Percentiles rank a stretch among this genome's conserved stretches.
Evolutionary conservation across 2,888 invertebrate genomes (phyloP).

Genomic region (Penaeus monodon): DNA sequence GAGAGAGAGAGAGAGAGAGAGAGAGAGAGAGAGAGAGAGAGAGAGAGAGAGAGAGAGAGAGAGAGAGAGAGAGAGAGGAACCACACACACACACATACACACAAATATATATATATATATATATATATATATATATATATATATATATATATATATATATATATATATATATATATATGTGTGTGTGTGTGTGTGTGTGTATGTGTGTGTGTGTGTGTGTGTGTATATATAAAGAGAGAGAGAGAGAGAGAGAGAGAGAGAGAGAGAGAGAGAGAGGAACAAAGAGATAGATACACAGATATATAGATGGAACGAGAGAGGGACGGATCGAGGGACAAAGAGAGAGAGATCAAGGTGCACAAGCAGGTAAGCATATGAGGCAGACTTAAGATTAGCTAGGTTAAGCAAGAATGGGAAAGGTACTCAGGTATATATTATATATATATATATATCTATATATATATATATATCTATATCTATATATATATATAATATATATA

Average conservation of each 20-base stretch:
- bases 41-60: not conserved
- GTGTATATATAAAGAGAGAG: not conserved
- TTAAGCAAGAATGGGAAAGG: too few relatives aligned
- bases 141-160: not conserved
- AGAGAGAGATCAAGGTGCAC: too few relatives aligned
- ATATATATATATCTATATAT: too few relatives aligned
- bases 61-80: not conserved
- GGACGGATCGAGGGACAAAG: too few relatives aligned
- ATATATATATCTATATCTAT: not conserved
- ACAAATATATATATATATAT: not conserved
- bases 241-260: conserved; percentile 4
- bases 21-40: conserved; percentile 27
- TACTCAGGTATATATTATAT: too few relatives aligned
- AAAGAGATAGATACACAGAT: not conserved
- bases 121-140: conserved; percentile 10
- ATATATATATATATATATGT: not conserved
- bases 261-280: conserved; percentile 18
- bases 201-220: not conserved
- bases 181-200: too few relatives aligned
- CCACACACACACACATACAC: not conserved
- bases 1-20: conserved; percentile 27
- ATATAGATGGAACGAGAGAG: too few relatives aligned
- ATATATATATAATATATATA: not conserved
- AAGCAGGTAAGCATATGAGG: too few relatives aligned
- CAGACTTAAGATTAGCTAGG: too few relatives aligned